Conservation (phyloP, 1,140 invertebrate species). For the Papilio aristodemus region DNA sequence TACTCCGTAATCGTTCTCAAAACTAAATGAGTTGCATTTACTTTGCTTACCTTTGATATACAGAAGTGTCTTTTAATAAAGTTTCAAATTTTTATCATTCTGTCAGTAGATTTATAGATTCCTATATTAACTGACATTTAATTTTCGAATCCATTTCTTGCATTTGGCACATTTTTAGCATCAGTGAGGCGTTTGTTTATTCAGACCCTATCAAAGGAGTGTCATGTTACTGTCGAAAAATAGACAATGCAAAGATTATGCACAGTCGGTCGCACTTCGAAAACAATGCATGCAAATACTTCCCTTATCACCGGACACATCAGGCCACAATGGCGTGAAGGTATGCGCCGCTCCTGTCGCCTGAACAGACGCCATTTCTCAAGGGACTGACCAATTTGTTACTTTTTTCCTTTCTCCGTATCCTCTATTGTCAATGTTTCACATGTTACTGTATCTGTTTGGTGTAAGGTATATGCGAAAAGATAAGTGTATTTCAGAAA, state of each 20-base stretch:
- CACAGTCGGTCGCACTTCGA: background rate
- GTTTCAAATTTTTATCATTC: too few relatives aligned
- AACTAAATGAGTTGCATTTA: too few relatives aligned
- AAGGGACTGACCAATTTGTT: background rate
- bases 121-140: too few relatives aligned
- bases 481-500: background rate
- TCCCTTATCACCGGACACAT: slow-evolving; percentile 15
- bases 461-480: background rate
- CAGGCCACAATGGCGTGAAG: slow-evolving; percentile 16
- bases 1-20: too few relatives aligned
- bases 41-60: too few relatives aligned
- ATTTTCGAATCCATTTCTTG: background rate
- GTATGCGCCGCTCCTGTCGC: background rate
- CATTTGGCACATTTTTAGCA: background rate
- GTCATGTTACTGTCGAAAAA: slow-evolving; percentile 33
- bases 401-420: slow-evolving; percentile 14
- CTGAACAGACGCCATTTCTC: background rate
- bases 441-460: slow-evolving; percentile 12
- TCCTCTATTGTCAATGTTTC: background rate
- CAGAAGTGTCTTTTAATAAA: too few relatives aligned
- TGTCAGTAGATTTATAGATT: too few relatives aligned
- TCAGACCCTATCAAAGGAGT: slow-evolving; percentile 23
- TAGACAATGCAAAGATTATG: slow-evolving; percentile 25
- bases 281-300: slow-evolving; percentile 27
- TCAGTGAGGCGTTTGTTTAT: background rate